Percentiles rank a stretch among this genome's conserved stretches.
These are phyloP conservation scores for Crocodylus rhombifer DNA, from an alignment of 2,797 vertebrate genomes.

Conservation along the genomic window DNA sequence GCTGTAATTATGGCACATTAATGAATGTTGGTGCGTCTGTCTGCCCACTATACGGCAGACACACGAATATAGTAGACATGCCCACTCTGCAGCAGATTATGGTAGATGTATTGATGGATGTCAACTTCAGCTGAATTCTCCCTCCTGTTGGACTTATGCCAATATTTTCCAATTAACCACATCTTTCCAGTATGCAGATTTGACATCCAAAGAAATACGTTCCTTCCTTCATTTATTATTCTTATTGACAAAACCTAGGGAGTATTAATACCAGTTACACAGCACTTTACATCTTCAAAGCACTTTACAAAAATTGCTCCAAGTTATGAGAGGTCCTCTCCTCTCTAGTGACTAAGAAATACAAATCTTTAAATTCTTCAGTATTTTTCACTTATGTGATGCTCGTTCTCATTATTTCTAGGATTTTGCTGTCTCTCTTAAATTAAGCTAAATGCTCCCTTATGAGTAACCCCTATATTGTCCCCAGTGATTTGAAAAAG, in stretches of 20 bases:
- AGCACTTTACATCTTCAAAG: neutral
- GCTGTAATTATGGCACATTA: too few relatives aligned
- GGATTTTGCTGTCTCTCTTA: neutral
- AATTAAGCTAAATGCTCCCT: neutral
- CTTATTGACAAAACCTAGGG: neutral
- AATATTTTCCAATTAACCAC: neutral
- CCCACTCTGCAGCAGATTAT: too few relatives aligned
- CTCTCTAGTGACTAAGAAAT: neutral
- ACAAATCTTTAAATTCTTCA: neutral
- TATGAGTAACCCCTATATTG: neutral
- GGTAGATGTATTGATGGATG: neutral
- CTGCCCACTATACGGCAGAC: too few relatives aligned
- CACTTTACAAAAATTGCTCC: neutral
- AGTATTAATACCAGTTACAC: neutral
- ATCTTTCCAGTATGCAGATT: neutral
- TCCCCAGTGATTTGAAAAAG: neutral
- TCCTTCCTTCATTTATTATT: neutral
- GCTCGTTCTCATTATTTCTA: neutral
- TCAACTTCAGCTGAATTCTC: neutral
- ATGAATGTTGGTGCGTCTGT: too few relatives aligned
- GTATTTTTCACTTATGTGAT: neutral
- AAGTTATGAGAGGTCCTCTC: neutral
- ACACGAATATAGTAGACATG: too few relatives aligned
- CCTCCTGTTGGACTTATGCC: neutral
- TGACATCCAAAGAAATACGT: neutral